Conservation (phyloP, 2,888 invertebrate genomes). For the Tipula confusa region DNA sequence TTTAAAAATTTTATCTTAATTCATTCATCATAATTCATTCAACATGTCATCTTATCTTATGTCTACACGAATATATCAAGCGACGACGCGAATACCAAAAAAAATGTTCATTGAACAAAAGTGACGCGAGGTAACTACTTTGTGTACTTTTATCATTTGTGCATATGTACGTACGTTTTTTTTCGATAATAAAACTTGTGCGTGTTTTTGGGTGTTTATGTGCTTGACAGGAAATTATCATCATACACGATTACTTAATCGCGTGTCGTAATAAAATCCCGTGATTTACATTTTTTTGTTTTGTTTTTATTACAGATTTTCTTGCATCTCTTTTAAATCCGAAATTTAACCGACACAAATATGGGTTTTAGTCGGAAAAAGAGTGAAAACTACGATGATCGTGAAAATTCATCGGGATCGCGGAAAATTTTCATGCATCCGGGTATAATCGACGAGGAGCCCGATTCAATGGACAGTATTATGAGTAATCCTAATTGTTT, state of each 20-base stretch:
- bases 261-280: not conserved
- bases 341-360: not conserved
- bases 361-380: not conserved
- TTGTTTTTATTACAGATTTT: no score
- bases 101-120: not conserved
- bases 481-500: conserved; percentile 48
- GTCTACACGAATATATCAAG: not conserved
- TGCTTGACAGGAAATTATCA: no score
- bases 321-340: not conserved
- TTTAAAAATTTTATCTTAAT: not conserved
- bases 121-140: not conserved
- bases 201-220: no score
- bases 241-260: not conserved
- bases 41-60: not conserved
- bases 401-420: conserved; percentile 4
- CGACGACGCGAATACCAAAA: not conserved
- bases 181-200: no score
- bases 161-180: no score
- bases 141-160: not conserved
- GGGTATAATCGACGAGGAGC: conserved; percentile 44
- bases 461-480: conserved; percentile 48
- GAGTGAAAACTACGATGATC: not conserved
- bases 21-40: not conserved
- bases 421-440: conserved; percentile 32
- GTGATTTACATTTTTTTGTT: not conserved